These are phyloP conservation scores for Erebia aethiops DNA, from an alignment of 2,888 invertebrate species.

Conservation along the genomic window DNA sequence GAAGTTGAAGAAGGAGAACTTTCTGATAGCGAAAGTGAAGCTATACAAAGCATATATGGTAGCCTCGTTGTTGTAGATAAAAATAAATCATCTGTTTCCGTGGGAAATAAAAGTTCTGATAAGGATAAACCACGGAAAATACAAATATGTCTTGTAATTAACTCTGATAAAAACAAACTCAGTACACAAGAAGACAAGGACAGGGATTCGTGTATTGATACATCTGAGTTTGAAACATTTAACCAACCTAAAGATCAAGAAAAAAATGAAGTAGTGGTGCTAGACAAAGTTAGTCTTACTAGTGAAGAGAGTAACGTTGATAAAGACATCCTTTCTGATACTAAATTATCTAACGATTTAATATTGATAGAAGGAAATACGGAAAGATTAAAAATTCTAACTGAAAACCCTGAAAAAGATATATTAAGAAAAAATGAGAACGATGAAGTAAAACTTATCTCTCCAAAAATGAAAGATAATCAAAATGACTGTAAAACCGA, in stretches of 20 bases:
- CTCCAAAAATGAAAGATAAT: not conserved
- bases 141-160: conserved; percentile 65
- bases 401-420: conserved; percentile 13
- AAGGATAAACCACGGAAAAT: conserved; percentile 60
- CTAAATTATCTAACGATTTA: conserved; percentile 1
- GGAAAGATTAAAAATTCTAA: not conserved
- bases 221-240: conserved; percentile 62
- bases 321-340: not conserved
- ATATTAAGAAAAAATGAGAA: not conserved
- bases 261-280: not conserved
- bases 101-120: conserved; percentile 44
- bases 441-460: not conserved
- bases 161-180: conserved; percentile 51
- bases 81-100: conserved; percentile 44
- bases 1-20: conserved; percentile 77
- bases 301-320: conserved; percentile 30
- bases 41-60: conserved; percentile 71
- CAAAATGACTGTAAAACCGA: not conserved
- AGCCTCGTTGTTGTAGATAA: conserved; percentile 61
- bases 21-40: conserved; percentile 76
- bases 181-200: conserved; percentile 27
- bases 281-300: conserved; percentile 13
- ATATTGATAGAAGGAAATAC: not conserved
- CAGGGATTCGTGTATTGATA: conserved; percentile 42
- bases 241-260: conserved; percentile 17